These are phyloP conservation scores for Parauchenoglanis punctatus DNA, from an alignment of 2,797 vertebrate species.

Conservation along the genomic window DNA sequence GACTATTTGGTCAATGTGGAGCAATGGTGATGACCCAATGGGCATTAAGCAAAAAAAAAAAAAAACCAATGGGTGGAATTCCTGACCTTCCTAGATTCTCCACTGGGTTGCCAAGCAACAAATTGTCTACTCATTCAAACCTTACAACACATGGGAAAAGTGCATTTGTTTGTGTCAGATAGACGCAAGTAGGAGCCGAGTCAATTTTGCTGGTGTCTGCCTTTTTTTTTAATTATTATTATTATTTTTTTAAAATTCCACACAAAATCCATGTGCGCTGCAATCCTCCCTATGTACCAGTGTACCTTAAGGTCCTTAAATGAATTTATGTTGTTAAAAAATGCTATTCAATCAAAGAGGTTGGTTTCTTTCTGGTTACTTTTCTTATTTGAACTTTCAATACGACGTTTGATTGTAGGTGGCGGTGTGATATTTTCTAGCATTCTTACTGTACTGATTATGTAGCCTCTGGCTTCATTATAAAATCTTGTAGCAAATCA, in stretches of 20 bases:
- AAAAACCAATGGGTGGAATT: not conserved
- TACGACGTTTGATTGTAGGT: conserved; percentile 42
- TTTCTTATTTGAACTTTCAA: conserved; percentile 18
- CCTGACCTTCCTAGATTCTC: not conserved
- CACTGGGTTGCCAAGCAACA: conserved; percentile 4
- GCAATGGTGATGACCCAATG: conserved; percentile 79
- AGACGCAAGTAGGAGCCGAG: not conserved
- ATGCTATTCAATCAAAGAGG: conserved; percentile 33
- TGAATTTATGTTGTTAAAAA: conserved; percentile 23
- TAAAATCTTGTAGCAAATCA: conserved; percentile 43
- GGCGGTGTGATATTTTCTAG: conserved; percentile 37
- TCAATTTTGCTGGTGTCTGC: conserved; percentile 15
- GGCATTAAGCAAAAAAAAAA: not conserved
- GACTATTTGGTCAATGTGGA: conserved; percentile 91
- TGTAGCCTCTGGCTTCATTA: conserved; percentile 36
- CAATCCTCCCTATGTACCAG: conserved; percentile 13
- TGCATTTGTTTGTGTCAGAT: not conserved
- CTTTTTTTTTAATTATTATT: not conserved
- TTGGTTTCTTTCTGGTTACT: conserved; percentile 12
- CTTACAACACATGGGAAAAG: conserved; percentile 1
- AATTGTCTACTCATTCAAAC: conserved; percentile 13
- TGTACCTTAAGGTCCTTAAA: conserved; percentile 31
- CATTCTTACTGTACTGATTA: conserved; percentile 41
- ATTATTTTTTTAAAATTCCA: not conserved
- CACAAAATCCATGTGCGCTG: not conserved